Percentiles rank a stretch among this genome's conserved stretches.
Conservation (phyloP, 2,888 invertebrate species). For the Drosophila paranaensis region DNA sequence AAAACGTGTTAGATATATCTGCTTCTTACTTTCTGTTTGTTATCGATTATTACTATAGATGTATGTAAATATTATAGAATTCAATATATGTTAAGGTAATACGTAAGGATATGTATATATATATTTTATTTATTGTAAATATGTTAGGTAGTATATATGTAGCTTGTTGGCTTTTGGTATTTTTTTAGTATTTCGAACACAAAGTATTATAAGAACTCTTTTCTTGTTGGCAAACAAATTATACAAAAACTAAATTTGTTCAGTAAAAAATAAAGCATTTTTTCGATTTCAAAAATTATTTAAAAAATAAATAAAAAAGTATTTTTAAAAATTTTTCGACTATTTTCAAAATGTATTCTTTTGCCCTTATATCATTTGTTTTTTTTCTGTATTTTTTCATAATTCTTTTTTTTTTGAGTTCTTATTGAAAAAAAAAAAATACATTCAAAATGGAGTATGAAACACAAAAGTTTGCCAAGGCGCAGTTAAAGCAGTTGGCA, state of each 20-base stretch:
- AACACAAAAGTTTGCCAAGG: slow-evolving; percentile 39
- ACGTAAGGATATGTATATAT: slow-evolving; percentile 10
- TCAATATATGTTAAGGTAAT: slow-evolving; percentile 31
- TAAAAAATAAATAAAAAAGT: not conserved
- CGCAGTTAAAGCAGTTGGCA: slow-evolving; percentile 49
- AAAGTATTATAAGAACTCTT: slow-evolving; percentile 4
- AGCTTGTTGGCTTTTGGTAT: slow-evolving; percentile 1
- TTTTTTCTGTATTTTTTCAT: slow-evolving; percentile 4
- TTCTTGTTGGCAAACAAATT: not conserved
- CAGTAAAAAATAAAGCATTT: not conserved
- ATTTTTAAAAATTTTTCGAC: not conserved
- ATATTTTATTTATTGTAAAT: not conserved
- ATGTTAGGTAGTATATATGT: not conserved
- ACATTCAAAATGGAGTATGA: slow-evolving; percentile 31
- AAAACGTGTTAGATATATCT: slow-evolving; percentile 49
- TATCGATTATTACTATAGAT: slow-evolving; percentile 20
- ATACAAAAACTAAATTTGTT: not conserved
- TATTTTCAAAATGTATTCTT: not conserved
- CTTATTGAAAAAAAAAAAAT: slow-evolving; percentile 12
- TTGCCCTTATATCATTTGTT: slow-evolving; percentile 1
- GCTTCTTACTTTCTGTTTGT: slow-evolving; percentile 11
- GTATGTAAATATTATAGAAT: slow-evolving; percentile 19
- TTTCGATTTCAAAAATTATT: not conserved
- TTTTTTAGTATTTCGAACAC: not conserved
- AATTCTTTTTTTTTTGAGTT: not conserved